Evolutionary conservation across 2,888 invertebrate genomes (phyloP).

Genomic region (Diarsia mendica): DNA sequence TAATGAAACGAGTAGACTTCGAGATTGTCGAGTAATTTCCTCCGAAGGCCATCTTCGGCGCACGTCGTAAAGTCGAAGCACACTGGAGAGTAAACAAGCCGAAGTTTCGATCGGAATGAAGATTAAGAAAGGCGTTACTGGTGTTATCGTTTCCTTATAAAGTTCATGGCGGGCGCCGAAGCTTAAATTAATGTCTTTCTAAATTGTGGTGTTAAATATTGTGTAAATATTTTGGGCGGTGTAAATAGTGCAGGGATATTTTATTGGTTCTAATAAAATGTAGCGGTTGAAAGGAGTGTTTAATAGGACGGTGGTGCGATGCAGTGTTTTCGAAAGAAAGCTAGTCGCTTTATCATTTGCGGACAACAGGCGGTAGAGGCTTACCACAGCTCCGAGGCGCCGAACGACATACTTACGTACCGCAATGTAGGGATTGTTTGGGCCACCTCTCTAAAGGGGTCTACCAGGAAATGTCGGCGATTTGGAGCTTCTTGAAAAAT

Average conservation of each 20-base stretch:
- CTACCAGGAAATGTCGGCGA: slow-evolving; percentile 76
- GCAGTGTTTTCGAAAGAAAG: slow-evolving; percentile 76
- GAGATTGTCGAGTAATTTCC: slow-evolving; percentile 81
- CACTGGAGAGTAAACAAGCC: slow-evolving; percentile 83
- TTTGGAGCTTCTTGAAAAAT: slow-evolving; percentile 79
- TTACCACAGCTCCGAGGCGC: slow-evolving; percentile 78
- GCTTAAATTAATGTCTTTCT: slow-evolving; percentile 75
- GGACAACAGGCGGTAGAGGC: slow-evolving; percentile 83
- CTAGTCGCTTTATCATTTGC: slow-evolving; percentile 85
- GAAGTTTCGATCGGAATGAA: slow-evolving; percentile 85
- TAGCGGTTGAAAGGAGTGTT: slow-evolving; percentile 66
- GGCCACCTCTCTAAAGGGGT: slow-evolving; percentile 72
- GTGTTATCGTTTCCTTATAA: slow-evolving; percentile 83
- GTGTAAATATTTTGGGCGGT: slow-evolving; percentile 57
- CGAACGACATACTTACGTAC: slow-evolving; percentile 75
- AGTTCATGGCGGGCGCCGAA: slow-evolving; percentile 74
- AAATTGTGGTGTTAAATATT: slow-evolving; percentile 65
- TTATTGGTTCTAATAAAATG: slow-evolving; percentile 73
- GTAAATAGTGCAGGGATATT: slow-evolving; percentile 62
- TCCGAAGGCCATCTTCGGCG: slow-evolving; percentile 80
- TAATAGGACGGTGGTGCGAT: slow-evolving; percentile 67
- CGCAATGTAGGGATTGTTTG: slow-evolving; percentile 75
- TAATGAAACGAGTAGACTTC: slow-evolving; percentile 80
- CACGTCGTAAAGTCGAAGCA: slow-evolving; percentile 79
- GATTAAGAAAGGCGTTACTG: slow-evolving; percentile 82